These are phyloP conservation scores for Platichthys stellatus DNA, from an alignment of 2,113 vertebrate species.

Conservation along the genomic window DNA sequence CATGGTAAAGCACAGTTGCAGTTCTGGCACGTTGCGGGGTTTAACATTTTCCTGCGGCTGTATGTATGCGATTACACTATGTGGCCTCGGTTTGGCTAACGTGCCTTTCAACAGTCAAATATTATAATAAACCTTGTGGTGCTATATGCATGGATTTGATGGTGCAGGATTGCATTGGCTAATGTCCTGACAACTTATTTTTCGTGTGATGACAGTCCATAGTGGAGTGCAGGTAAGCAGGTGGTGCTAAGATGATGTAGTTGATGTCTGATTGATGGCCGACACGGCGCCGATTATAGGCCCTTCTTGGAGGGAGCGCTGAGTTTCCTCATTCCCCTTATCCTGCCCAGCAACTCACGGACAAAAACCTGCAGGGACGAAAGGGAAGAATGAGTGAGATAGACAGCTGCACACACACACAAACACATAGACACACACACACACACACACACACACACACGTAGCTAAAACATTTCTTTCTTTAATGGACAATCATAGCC, in stretches of 20 bases:
- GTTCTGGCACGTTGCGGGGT: slow-evolving; percentile 43
- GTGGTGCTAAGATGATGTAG: slow-evolving; percentile 52
- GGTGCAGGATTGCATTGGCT: slow-evolving; percentile 24
- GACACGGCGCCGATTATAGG: slow-evolving; percentile 83
- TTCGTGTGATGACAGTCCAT: slow-evolving; percentile 47
- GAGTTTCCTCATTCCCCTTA: slow-evolving; percentile 98
- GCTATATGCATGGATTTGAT: slow-evolving; percentile 5
- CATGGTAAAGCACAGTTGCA: slow-evolving; percentile 48
- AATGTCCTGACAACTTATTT: slow-evolving; percentile 42
- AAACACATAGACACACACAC: not conserved
- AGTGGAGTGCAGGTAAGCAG: slow-evolving; percentile 42
- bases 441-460: not conserved
- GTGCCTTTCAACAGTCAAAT: slow-evolving; percentile 66
- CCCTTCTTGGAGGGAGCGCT: slow-evolving; percentile 94
- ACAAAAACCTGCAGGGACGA: slow-evolving; percentile 88
- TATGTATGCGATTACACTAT: slow-evolving; percentile 29
- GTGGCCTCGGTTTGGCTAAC: slow-evolving; percentile 9
- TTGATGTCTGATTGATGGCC: slow-evolving; percentile 42
- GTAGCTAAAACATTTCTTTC: too few species aligned
- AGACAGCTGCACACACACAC: not conserved
- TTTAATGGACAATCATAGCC: too few species aligned
- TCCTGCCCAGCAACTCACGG: slow-evolving; percentile 92
- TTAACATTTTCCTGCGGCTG: slow-evolving; percentile 32
- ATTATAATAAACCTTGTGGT: slow-evolving; percentile 55
- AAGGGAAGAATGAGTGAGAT: slow-evolving; percentile 3